Base-by-base conservation (phyloP, 2,113 vertebrate species). In the Grammomys dolichurus region DNA sequence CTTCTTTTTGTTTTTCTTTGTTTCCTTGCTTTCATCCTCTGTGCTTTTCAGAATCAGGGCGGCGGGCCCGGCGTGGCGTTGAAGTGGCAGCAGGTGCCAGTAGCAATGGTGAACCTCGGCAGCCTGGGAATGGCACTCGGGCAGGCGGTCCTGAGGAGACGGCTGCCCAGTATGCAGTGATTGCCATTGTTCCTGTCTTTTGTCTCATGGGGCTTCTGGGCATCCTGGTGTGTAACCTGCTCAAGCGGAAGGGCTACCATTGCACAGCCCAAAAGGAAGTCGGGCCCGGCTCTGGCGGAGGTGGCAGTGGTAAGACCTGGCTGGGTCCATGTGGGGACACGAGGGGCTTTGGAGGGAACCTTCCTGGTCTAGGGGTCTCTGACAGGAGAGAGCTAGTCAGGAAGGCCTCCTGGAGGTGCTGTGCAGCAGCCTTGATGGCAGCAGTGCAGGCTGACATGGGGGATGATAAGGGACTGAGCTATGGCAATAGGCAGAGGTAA, bases 171-270 rank as follows among this genome's bases (percentile, higher is more conserved):
- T 99, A 99, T 0, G 99, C 99, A 0, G 99, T 99, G 31, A 98
- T 99, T 26, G 99, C 99, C 70, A 98, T 99, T 5, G 99, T 99
- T 93, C 99, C 99, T 0, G 89, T 99, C 91, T 99, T 99, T 98
- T 99, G 99, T 16, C 98, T 99, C 93, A 99, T 99, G 99, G 99
- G 99, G 0, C 98, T 99, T 89, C 46, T 99, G 97, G 99, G 99
- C 43, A 99, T 99, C 98, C 98, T 99, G 89, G 99, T 99, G 95
- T 99, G 99, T 97, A 99, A 99, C 97, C 97, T 99, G 94, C 98
- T 99, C 96, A 99, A 99, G 98, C 99, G 99, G 97, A 99, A 99
- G 96, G 99, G 99, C 51, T 99, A 99, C 97, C 98, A 98, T 97
- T 99, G 99, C 98, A 98, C 98, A 0, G 96, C 99, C 2, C 98